Conservation (phyloP, 2,888 invertebrate genomes). For the Drosophila formosana region DNA sequence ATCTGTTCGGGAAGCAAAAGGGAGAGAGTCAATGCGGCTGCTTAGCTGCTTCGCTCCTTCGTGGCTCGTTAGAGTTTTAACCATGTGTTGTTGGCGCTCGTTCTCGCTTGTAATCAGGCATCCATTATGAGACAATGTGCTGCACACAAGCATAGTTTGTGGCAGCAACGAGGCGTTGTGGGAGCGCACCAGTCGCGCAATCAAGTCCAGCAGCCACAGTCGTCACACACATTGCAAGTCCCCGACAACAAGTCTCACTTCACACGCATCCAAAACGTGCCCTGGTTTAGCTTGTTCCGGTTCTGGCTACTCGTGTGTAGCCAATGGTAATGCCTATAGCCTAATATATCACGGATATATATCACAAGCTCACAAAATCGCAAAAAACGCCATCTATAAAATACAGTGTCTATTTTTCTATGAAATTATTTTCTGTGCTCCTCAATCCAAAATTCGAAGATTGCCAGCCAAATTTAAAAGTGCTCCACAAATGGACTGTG, state of each 20-base stretch:
- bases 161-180: constrained; percentile 43
- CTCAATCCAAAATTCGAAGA: not conserved
- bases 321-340: constrained; percentile 53
- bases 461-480: constrained; percentile 8
- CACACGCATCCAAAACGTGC: constrained; percentile 63
- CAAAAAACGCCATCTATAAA: not conserved
- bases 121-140: constrained; percentile 68
- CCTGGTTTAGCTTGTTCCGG: constrained; percentile 67
- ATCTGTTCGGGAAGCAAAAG: constrained; percentile 1
- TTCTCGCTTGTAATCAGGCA: constrained; percentile 61
- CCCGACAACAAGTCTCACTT: constrained; percentile 61
- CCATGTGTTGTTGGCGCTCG: constrained; percentile 57
- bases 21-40: constrained; percentile 11
- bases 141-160: constrained; percentile 30
- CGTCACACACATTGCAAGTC: constrained; percentile 64
- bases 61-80: constrained; percentile 64
- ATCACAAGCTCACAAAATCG: not conserved
- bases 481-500: constrained; percentile 47
- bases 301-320: constrained; percentile 61
- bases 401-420: constrained; percentile 28
- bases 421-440: constrained; percentile 28
- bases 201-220: constrained; percentile 67
- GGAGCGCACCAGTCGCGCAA: constrained; percentile 57
- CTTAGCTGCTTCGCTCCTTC: constrained; percentile 5
- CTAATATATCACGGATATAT: constrained; percentile 31